A percentile compares a stretch with the other conserved stretches of the same genome.
These are phyloP conservation scores for Peromyscus californicus DNA, from an alignment of 2,113 vertebrate species.

Conservation along the genomic window DNA sequence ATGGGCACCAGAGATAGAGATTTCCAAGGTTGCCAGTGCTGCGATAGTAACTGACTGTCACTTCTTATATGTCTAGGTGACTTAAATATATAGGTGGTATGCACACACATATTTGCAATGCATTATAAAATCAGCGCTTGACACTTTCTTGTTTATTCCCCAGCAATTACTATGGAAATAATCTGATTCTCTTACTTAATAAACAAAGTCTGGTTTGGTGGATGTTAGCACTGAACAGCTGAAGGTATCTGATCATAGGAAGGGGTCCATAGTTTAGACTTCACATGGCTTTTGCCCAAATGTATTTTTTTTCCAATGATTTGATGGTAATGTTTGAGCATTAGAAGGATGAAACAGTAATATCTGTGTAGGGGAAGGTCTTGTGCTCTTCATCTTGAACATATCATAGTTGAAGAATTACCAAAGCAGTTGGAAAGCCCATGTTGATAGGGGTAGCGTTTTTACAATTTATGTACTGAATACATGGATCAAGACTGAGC, in stretches of 20 bases:
- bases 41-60: not conserved
- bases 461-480: not conserved
- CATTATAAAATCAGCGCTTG: not conserved
- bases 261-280: not conserved
- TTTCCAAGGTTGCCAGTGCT: slow-evolving; percentile 9
- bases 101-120: not conserved
- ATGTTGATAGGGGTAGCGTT: not conserved
- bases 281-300: slow-evolving; percentile 1
- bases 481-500: not conserved
- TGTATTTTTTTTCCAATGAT: not conserved
- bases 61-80: slow-evolving; percentile 24
- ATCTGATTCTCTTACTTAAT: slow-evolving; percentile 37
- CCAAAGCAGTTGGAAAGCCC: not conserved
- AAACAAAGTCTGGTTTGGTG: not conserved
- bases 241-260: not conserved
- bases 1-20: not conserved
- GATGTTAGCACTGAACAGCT: not conserved
- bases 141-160: not conserved
- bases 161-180: slow-evolving; percentile 2
- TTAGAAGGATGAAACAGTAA: not conserved
- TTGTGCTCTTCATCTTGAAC: slow-evolving; percentile 23
- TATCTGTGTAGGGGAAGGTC: slow-evolving; percentile 34
- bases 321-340: not conserved
- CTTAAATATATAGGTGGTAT: not conserved
- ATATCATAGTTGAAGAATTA: not conserved